phyloP scores from a whole-genome alignment of 2,113 vertebrate species.

The Phrynosoma platyrhinos region DNA sequence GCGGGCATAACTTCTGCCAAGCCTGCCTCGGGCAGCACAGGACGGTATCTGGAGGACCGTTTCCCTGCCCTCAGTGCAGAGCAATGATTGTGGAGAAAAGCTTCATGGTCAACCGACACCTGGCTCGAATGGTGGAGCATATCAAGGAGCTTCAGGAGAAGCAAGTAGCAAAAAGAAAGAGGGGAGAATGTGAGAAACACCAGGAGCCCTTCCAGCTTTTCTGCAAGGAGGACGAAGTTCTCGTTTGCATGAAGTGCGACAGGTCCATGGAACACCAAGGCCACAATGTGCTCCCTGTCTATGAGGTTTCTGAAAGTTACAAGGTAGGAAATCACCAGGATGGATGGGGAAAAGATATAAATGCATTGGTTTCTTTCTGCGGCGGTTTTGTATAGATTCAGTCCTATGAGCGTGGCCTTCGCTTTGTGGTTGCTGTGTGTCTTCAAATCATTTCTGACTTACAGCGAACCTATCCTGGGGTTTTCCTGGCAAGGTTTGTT shows the following conservation, averaged over 20 bases:
- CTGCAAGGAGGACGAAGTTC: not conserved
- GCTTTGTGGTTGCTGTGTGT: no score
- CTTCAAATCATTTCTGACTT: no score
- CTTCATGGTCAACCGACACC: not conserved
- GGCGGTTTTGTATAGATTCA: not conserved
- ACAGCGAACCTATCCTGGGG: no score
- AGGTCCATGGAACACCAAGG: not conserved
- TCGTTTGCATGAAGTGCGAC: not conserved
- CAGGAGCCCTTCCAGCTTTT: not conserved
- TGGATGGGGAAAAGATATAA: not conserved
- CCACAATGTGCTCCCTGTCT: not conserved
- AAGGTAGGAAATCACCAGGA: not conserved
- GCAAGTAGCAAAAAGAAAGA: not conserved
- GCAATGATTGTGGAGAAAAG: not conserved
- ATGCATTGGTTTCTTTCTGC: not conserved
- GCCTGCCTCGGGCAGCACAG: not conserved
- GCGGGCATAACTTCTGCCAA: not conserved
- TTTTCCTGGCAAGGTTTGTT: no score
- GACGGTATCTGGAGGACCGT: not conserved
- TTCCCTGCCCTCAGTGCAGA: not conserved
- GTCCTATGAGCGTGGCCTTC: no score
- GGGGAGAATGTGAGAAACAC: not conserved
- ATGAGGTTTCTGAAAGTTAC: not conserved
- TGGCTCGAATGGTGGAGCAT: not conserved
- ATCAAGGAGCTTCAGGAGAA: not conserved